Evolutionary conservation across 2,797 vertebrate genomes (phyloP), one percentile per base, ranked within the genome.

Genomic region (Melopsittacus undulatus): DNA sequence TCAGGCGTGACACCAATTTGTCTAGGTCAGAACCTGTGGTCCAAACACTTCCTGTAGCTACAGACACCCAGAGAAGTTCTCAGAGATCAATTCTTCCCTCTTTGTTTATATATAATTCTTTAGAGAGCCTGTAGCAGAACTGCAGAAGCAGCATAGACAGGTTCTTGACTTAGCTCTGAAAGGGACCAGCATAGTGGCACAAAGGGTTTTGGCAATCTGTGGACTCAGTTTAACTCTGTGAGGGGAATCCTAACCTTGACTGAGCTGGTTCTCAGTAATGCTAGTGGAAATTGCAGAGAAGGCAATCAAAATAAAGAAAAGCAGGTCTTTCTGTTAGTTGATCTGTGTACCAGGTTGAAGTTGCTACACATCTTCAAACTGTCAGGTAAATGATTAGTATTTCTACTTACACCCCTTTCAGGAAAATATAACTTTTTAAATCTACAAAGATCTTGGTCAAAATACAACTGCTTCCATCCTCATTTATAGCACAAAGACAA

Each of bases 251-350:
- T n/a, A 24, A 57, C 9, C 5, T 4, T 30, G 19, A 42, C 24
- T 0, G 0, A 64, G 8, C 40, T 46, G 19, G 7, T 29, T 75
- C 29, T 57, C 38, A 34, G 11, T 42, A n/a, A 10, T 1, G 1
- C 14, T 12, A 13, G 24, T 15, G 29, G 32, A 34, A 59, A 78
- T 30, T 23, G 13, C 24, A 59, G 49, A 70, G 30, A n/a, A 73
- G 61, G 29, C 10, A 40, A 45, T 21, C 12, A 27, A 59, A 48
- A 51, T 27, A 22, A 30, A 61, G 23, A 5, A 3, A 48, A 22
- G 7, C 4, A 54, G 13, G 5, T 32, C 19, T 51, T 52, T 74
- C 38, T 74, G 8, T 5, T 46, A 13, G 26, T 17, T 73, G 4
- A 10, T 32, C 10, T 34, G 7, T 20, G 7, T 20, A 16, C 10